Conservation (phyloP, 1,140 invertebrate genomes). For the Zaprionus africanus region DNA sequence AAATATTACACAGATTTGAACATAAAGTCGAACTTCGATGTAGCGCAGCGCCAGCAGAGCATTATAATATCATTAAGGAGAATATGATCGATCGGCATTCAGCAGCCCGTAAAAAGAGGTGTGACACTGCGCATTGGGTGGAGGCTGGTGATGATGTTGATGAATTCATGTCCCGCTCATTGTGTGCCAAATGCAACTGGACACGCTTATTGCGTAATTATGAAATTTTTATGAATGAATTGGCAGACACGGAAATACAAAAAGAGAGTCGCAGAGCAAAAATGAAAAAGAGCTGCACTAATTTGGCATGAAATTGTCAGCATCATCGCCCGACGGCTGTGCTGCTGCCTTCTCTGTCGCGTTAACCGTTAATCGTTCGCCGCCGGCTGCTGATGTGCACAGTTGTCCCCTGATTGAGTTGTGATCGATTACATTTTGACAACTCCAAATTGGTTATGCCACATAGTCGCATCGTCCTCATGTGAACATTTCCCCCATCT, state of each 20-base stretch:
- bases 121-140: constrained; percentile 41
- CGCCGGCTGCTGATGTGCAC: constrained; percentile 52
- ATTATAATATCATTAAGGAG: constrained; percentile 77
- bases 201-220: constrained; percentile 81
- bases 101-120: constrained; percentile 52
- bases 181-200: constrained; percentile 63
- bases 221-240: constrained; percentile 80
- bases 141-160: constrained; percentile 67
- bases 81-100: constrained; percentile 65
- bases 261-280: constrained; percentile 1
- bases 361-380: constrained; percentile 1
- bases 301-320: constrained; percentile 76
- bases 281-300: constrained; percentile 70
- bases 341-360: neutral
- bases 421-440: constrained; percentile 83
- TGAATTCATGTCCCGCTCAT: constrained; percentile 62
- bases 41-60: neutral
- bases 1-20: neutral
- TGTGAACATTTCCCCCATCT: constrained; percentile 44
- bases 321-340: constrained; percentile 30
- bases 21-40: neutral
- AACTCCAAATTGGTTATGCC: constrained; percentile 72
- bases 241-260: constrained; percentile 2
- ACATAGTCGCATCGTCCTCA: constrained; percentile 42
- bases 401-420: constrained; percentile 69